phyloP scores from a whole-genome alignment of 1,140 invertebrate species.

The Gryllus bimaculatus region DNA sequence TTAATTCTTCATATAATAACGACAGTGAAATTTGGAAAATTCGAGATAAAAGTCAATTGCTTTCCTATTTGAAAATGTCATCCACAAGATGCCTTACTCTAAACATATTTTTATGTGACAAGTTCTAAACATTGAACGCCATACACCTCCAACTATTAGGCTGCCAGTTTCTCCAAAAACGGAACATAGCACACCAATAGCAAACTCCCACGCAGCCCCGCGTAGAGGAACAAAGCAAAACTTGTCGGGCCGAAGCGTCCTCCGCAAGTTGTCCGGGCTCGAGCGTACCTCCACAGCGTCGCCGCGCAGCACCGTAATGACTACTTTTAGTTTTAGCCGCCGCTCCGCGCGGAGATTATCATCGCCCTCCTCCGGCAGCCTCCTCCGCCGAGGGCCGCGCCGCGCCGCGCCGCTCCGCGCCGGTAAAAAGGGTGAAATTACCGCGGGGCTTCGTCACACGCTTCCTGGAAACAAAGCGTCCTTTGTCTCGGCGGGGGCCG shows the following conservation, averaged over 20 bases:
- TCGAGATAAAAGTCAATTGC: no score
- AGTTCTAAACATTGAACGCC: no score
- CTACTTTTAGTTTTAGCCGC: neutral
- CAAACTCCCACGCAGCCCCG: neutral
- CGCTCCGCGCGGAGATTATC: neutral
- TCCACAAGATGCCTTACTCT: no score
- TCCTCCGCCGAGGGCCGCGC: neutral
- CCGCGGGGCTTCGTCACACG: neutral
- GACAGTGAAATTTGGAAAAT: no score
- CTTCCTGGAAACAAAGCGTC: neutral
- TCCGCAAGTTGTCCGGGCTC: neutral
- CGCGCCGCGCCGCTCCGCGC: neutral
- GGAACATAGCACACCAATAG: neutral
- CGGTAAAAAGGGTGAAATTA: conserved; percentile 5
- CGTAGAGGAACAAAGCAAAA: neutral
- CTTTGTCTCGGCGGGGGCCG: neutral
- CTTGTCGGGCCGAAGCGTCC: no score
- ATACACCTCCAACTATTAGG: no score
- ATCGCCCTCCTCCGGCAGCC: neutral
- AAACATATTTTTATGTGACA: no score
- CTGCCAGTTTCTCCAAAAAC: no score
- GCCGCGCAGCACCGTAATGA: neutral
- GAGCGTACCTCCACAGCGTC: neutral
- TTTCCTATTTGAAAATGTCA: no score
- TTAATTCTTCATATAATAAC: no score